These are phyloP conservation scores for Neosilurus hyrtlii DNA, from an alignment of 2,797 vertebrate species.

Conservation along the genomic window DNA sequence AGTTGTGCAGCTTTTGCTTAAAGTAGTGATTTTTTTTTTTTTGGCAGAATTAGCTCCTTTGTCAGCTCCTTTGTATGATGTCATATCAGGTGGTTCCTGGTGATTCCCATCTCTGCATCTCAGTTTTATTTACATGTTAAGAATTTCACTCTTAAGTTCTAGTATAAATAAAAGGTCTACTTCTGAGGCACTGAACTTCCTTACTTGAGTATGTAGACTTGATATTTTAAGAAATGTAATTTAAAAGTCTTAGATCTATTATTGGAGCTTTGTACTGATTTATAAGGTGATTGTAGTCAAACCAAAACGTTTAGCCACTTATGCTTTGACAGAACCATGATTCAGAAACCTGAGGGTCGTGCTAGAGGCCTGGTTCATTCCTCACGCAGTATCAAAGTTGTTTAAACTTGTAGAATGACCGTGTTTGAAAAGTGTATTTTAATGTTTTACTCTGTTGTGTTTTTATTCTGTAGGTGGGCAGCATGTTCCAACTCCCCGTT, in stretches of 20 bases:
- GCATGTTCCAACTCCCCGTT: constrained; percentile 99
- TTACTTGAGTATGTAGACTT: not conserved
- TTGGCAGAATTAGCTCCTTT: too few species aligned
- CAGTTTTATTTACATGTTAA: not conserved
- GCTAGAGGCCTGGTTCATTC: too few species aligned
- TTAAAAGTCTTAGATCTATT: not conserved
- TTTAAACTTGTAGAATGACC: not conserved
- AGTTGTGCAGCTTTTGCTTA: too few species aligned
- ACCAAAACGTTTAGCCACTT: not conserved
- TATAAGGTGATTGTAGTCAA: not conserved
- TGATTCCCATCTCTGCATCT: not conserved
- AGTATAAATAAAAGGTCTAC: not conserved
- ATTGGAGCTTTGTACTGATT: not conserved
- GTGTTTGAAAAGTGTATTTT: not conserved
- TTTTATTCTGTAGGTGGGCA: constrained; percentile 74
- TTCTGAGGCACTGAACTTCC: not conserved
- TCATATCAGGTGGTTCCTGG: too few species aligned
- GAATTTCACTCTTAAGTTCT: not conserved
- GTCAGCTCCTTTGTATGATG: too few species aligned
- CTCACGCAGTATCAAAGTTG: not conserved
- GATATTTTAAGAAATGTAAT: not conserved
- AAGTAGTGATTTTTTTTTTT: too few species aligned
- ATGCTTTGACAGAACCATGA: not conserved
- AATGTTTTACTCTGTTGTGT: constrained; percentile 37
- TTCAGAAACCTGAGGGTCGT: not conserved